Evolutionary conservation across 1,140 invertebrate species (phyloP).

Genomic region (Temnothorax curvispinosus): DNA sequence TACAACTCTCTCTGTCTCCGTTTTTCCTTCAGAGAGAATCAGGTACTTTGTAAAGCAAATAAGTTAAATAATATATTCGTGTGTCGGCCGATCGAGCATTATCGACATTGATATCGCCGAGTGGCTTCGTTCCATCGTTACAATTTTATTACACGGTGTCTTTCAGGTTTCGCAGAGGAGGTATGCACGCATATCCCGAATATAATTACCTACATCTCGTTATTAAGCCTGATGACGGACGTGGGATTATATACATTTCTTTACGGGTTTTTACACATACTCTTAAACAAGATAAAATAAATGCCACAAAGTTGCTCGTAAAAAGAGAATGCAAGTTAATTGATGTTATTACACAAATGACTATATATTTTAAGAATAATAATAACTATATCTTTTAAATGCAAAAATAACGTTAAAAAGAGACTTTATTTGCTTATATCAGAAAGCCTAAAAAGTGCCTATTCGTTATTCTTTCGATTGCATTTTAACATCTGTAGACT

Average conservation of each 20-base stretch:
- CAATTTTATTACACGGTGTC: conserved; percentile 25
- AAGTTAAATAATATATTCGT: conserved; percentile 32
- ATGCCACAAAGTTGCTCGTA: background rate
- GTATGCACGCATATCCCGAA: background rate
- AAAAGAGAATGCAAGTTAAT: background rate
- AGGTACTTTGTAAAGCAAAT: conserved; percentile 21
- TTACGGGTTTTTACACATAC: background rate
- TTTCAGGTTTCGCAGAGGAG: conserved; percentile 5
- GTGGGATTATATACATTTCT: background rate
- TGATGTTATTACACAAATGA: background rate
- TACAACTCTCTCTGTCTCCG: background rate
- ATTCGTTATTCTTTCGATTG: background rate
- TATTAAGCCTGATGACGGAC: conserved; percentile 17
- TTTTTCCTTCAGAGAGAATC: background rate
- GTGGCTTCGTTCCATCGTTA: conserved; percentile 1
- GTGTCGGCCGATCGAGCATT: background rate
- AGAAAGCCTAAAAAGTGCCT: background rate
- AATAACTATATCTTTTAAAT: background rate
- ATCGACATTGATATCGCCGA: conserved; percentile 30
- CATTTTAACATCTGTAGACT: background rate
- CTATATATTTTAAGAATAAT: background rate
- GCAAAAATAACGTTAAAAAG: background rate
- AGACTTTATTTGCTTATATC: background rate
- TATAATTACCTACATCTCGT: conserved; percentile 18
- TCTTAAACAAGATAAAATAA: conserved; percentile 30